Conservation (phyloP, 2,113 vertebrate species). For the Sander vitreus region DNA sequence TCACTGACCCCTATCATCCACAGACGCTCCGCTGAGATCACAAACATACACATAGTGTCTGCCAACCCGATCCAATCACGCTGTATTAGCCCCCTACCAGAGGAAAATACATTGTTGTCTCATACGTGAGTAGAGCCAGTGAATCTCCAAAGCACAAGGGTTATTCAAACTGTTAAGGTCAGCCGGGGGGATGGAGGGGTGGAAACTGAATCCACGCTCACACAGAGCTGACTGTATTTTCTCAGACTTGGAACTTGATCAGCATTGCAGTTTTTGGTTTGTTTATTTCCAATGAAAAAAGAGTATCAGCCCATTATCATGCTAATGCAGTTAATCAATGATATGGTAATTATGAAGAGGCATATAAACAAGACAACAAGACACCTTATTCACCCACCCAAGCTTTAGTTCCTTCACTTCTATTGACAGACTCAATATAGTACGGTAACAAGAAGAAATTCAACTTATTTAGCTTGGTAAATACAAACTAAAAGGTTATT, state of each 20-base stretch:
- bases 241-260: slow-evolving; percentile 1
- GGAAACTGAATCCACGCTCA: slow-evolving; percentile 22
- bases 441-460: not conserved
- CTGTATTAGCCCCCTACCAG: slow-evolving; percentile 56
- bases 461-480: not conserved
- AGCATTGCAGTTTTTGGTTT: slow-evolving; percentile 1
- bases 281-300: slow-evolving; percentile 14
- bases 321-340: not conserved
- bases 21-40: slow-evolving; percentile 54
- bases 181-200: not conserved
- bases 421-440: not conserved
- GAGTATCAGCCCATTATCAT: not conserved
- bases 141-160: slow-evolving; percentile 30
- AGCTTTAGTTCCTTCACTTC: not conserved
- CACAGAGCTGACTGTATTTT: not conserved
- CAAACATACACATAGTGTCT: slow-evolving; percentile 42
- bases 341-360: slow-evolving; percentile 15
- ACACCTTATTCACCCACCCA: not conserved
- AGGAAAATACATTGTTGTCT: slow-evolving; percentile 55
- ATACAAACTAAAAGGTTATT: not conserved
- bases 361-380: not conserved
- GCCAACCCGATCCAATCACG: slow-evolving; percentile 47
- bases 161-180: slow-evolving; percentile 64
- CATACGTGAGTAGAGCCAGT: slow-evolving; percentile 26
- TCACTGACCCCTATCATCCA: slow-evolving; percentile 76